Evolutionary conservation across 2,113 vertebrate genomes (phyloP).

Genomic region (Caretta caretta): DNA sequence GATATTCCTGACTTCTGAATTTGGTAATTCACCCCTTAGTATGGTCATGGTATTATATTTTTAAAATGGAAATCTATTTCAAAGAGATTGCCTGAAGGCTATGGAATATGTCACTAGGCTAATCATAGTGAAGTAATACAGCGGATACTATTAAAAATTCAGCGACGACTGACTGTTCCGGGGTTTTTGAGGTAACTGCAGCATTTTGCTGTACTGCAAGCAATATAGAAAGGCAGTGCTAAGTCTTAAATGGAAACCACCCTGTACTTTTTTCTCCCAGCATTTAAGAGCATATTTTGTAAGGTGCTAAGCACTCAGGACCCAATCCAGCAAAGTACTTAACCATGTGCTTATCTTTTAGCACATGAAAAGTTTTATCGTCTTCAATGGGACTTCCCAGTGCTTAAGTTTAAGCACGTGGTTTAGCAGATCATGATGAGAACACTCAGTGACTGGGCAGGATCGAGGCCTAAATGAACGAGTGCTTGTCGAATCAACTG

Average conservation of each 20-base stretch:
- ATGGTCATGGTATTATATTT: conserved; percentile 28
- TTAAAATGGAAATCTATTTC: conserved; percentile 65
- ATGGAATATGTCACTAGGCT: conserved; percentile 64
- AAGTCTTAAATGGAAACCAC: not conserved
- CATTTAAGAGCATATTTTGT: not conserved
- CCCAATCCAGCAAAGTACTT: not conserved
- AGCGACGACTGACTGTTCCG: conserved; percentile 28
- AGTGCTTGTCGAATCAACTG: not conserved
- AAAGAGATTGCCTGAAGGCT: conserved; percentile 67
- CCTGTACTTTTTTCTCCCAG: not conserved
- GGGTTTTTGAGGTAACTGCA: conserved; percentile 33
- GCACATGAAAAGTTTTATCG: not conserved
- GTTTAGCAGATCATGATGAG: not conserved
- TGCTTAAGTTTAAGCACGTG: not conserved
- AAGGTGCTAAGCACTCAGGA: not conserved
- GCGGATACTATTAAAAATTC: conserved; percentile 32
- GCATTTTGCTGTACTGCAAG: not conserved
- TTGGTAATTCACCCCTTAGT: conserved; percentile 49
- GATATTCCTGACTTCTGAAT: conserved; percentile 54
- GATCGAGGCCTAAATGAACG: not conserved
- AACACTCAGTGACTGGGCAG: rapidly evolving
- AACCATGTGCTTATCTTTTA: rapidly evolving
- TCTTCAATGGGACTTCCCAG: not conserved
- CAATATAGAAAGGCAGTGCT: not conserved
- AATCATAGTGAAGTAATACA: conserved; percentile 52